Conservation (phyloP, 92 coral and sea anemone species). For the Zoanthus sansibaricus region DNA sequence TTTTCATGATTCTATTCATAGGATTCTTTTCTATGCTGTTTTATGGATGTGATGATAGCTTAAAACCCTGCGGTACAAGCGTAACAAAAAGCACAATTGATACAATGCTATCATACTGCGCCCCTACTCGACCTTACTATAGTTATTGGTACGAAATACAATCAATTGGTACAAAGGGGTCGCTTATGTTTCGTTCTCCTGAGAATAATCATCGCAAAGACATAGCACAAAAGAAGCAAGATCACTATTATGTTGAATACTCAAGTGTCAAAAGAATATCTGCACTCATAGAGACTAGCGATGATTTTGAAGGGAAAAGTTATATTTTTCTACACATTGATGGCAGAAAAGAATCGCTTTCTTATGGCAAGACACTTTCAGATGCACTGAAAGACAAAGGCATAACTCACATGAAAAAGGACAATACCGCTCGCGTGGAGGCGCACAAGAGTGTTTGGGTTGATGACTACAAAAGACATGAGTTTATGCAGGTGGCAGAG, state of each 20-base stretch:
- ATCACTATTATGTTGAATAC: background rate
- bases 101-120: no score
- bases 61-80: no score
- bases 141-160: background rate
- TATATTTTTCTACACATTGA: background rate
- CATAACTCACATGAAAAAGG: background rate
- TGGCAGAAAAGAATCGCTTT: background rate
- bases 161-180: background rate
- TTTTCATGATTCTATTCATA: no score
- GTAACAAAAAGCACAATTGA: no score
- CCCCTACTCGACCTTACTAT: background rate
- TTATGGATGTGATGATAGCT: no score
- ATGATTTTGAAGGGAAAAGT: background rate
- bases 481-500: background rate
- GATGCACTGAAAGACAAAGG: background rate
- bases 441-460: background rate
- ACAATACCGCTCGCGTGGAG: background rate
- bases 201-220: background rate
- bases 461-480: background rate
- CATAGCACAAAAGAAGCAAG: background rate
- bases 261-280: background rate
- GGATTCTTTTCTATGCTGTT: no score
- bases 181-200: background rate
- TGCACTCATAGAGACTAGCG: background rate
- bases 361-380: background rate